Percentiles rank a stretch among this genome's conserved stretches.
These are phyloP conservation scores for Forficula auricularia DNA, from an alignment of 1,140 invertebrate genomes.

Conservation along the genomic window DNA sequence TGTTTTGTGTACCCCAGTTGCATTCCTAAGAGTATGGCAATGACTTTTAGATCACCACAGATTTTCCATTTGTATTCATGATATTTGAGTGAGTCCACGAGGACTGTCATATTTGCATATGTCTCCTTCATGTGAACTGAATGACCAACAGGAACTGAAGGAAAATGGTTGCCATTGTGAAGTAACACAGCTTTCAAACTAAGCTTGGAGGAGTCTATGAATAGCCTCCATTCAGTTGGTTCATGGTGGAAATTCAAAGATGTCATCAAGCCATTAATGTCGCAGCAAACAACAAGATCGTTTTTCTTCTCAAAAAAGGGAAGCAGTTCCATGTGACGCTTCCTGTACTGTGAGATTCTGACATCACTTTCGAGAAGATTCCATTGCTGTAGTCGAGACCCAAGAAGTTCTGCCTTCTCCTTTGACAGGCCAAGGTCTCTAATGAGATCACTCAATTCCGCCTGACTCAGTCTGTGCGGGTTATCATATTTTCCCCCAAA, in stretches of 20 bases:
- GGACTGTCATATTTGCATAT: conserved; percentile 3
- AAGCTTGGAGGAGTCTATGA: conserved; percentile 9
- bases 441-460: conserved; percentile 2
- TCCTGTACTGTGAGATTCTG: too few species aligned
- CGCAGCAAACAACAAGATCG: too few species aligned
- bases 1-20: conserved; percentile 14
- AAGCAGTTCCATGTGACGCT: too few species aligned
- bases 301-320: too few species aligned
- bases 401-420: conserved; percentile 1
- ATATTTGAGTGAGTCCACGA: conserved; percentile 1
- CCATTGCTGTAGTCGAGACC: neutral
- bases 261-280: too few species aligned
- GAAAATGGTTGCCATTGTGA: conserved; percentile 6
- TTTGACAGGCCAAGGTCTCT: conserved; percentile 1
- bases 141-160: conserved; percentile 6
- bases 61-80: conserved; percentile 4
- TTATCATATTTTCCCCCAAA: too few species aligned
- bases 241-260: too few species aligned
- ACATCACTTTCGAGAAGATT: conserved; percentile 5
- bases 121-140: conserved; percentile 6
- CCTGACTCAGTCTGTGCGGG: neutral
- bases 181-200: conserved; percentile 10
- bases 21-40: conserved; percentile 9
- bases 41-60: conserved; percentile 9
- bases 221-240: conserved; percentile 10